Base-by-base conservation (phyloP, 2,888 invertebrate genomes). In the Gastracanthus pulcherrimus region DNA sequence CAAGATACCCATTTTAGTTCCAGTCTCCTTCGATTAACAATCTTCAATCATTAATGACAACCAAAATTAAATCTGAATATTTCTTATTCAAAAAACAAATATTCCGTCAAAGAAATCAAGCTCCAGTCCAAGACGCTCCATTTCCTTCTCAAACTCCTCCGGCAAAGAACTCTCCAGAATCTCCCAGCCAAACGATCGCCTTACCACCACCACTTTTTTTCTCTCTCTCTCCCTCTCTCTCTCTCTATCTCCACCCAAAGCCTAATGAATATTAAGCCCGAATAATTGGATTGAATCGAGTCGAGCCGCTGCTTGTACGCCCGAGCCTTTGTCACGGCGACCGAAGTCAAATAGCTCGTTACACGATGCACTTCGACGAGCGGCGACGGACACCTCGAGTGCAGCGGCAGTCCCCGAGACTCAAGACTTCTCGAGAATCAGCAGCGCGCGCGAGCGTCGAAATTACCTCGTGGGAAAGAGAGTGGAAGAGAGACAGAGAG, bases 211-310 rank as follows among this genome's bases (percentile, higher is more conserved):
- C n/a, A n/a, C n/a, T n/a, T n/a, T n/a, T n/a, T n/a, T n/a, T n/a
- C n/a, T n/a, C n/a, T n/a, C n/a, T n/a, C n/a, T n/a, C n/a, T n/a
- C n/a, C n/a, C n/a, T n/a, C n/a, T n/a, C n/a, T n/a, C n/a, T n/a
- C n/a, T n/a, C n/a, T 58, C 38, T n/a, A n/a, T 48, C 31, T 41
- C 4, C 4, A 34, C 34, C 16, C n/a, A 11, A 29, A 29, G 60
- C 6, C 29, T 78, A 78, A 71, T 64, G 62, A 78, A 71, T 78
- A 79, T 75, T 70, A 76, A 51, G 13, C 34, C 16, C 26, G n/a
- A 45, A 58, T 81, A 77, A 81, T 76, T 77, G 48, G 67, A 81
- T 77, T 67, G 69, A 62, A 76, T 74, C 51, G n/a, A 58, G 66
- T 58, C 45, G 6, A 16, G 45, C 23, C 45, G 34, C 16, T 11